Base-by-base conservation (phyloP, 2,113 vertebrate genomes). In the Sceloporus undulatus region DNA sequence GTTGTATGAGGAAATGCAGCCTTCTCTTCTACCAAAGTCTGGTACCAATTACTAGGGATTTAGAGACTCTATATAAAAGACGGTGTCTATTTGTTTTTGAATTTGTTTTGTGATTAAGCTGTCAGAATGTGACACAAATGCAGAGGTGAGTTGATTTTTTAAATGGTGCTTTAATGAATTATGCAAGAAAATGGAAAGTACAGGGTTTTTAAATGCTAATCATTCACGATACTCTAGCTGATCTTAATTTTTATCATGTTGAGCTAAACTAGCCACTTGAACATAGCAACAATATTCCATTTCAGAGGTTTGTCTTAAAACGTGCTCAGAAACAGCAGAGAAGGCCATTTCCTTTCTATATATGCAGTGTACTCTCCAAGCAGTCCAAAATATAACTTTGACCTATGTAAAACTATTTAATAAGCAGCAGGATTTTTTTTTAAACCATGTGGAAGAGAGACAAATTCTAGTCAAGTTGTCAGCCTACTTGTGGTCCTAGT, bases 71-170 rank as follows among this genome's bases (percentile, higher is more conserved):
- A 59, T 87, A 93, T 94, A 94, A 95, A 95, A 95, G 92, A 94
- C 92, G 91, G 90, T n/a, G 65, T 89, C 92, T 92, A 95, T 95
- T 95, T 96, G 93, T 93, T 93, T 91, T 94, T 94, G 91, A 95
- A 94, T 95, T 94, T 92, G 91, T 95, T 92, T 89, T 91, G 93
- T 95, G 91, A 95, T 95, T 95, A 93, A 94, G 94, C 78, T 95
- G 93, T 94, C 93, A 94, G 88, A 56, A 87, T 65, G 48, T 0
- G 85, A 80, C 78, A 92, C 85, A 91, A 94, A 90, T 62, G 76
- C 62, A 93, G 82, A 85, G 82, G 85, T 82, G 88, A 94, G 84
- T 89, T 92, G 90, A 88, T 80, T 81, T 91, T 92, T 56, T 74
- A 92, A 94, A 92, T 71, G 79, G 54, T 85, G 29, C 83, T 84